phyloP scores from a whole-genome alignment of 2,113 vertebrate species.

The Phalacrocorax pelagicus region DNA sequence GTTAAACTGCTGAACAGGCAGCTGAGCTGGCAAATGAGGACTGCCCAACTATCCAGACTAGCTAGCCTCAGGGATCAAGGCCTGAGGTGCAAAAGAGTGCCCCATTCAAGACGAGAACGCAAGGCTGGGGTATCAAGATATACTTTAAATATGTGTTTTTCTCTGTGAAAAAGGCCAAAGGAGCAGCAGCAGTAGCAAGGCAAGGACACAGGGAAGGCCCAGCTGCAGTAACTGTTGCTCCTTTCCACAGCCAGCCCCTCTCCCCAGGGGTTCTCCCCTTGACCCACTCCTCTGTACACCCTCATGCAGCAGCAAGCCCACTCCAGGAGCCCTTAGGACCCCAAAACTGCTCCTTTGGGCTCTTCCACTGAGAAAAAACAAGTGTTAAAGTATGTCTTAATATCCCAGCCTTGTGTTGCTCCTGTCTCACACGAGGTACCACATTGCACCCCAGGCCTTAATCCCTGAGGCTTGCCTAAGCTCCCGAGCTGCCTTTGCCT shows the following conservation, averaged over 20 bases:
- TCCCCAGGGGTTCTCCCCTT: too few relatives aligned
- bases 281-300: rapidly evolving
- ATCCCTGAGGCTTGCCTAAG: too few relatives aligned
- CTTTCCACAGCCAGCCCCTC: not conserved
- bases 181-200: not conserved
- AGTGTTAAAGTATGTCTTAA: too few relatives aligned
- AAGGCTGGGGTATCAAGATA: rapidly evolving
- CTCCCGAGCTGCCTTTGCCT: rapidly evolving
- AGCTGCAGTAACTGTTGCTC: rapidly evolving
- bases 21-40: not conserved
- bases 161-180: not conserved
- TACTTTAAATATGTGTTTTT: not conserved
- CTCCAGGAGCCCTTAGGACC: not conserved
- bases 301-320: rapidly evolving
- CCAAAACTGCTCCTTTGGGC: too few relatives aligned
- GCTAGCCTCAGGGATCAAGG: rapidly evolving
- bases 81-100: not conserved
- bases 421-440: too few relatives aligned
- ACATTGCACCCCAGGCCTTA: too few relatives aligned
- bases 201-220: rapidly evolving
- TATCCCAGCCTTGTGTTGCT: too few relatives aligned
- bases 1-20: not conserved
- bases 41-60: not conserved
- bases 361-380: too few relatives aligned
- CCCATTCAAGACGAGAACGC: rapidly evolving